Conservation (phyloP, 2,888 invertebrate species). For the Drosophila mimica region DNA sequence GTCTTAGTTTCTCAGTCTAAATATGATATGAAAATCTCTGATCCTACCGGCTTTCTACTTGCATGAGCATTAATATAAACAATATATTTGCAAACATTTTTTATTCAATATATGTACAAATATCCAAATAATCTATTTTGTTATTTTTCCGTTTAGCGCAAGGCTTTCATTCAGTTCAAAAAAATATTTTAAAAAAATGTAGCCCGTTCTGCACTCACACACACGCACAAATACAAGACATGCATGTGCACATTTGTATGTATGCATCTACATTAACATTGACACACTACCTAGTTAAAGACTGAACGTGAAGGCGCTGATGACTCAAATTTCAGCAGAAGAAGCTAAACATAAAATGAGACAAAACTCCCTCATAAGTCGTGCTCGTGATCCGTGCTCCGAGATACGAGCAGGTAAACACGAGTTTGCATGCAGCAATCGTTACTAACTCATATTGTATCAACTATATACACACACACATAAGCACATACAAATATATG, state of each 20-base stretch:
- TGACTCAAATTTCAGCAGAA: constrained; percentile 32
- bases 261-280: constrained; percentile 24
- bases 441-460: constrained; percentile 38
- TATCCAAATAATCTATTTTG: neutral
- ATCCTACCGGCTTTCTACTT: constrained; percentile 11
- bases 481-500: constrained; percentile 1
- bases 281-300: constrained; percentile 23
- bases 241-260: constrained; percentile 1
- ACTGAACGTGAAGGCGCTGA: constrained; percentile 25
- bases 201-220: neutral
- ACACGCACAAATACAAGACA: neutral
- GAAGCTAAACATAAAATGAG: constrained; percentile 19
- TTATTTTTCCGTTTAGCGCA: neutral
- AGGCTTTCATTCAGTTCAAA: constrained; percentile 17
- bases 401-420: constrained; percentile 38
- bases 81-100: neutral
- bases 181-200: neutral
- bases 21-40: neutral
- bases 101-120: neutral
- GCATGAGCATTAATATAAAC: neutral
- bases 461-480: constrained; percentile 11
- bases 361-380: constrained; percentile 21
- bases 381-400: constrained; percentile 4
- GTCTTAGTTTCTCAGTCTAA: neutral
- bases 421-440: constrained; percentile 27